Evolutionary conservation across 2,113 vertebrate genomes (phyloP).

Genomic region (Eubucco bourcierii): DNA sequence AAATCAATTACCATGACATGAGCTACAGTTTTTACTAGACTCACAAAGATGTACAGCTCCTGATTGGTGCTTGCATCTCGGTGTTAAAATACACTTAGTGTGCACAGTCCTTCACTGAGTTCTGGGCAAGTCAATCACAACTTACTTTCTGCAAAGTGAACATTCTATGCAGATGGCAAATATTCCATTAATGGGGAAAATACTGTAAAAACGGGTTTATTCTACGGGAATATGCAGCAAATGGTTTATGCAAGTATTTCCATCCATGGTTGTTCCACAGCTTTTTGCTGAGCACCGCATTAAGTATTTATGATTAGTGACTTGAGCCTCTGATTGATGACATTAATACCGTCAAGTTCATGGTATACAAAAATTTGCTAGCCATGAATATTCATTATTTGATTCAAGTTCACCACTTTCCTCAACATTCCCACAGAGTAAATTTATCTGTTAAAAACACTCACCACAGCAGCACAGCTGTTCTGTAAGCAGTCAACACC

Average conservation of each 20-base stretch:
- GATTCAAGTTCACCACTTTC: background rate
- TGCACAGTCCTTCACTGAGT: background rate
- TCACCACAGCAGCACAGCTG: background rate
- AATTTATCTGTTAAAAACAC: slow-evolving; percentile 13
- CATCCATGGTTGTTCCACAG: background rate
- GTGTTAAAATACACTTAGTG: background rate
- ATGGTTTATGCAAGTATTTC: slow-evolving; percentile 2
- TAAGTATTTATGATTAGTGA: background rate
- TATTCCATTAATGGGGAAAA: background rate
- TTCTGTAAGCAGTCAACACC: background rate
- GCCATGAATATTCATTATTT: background rate
- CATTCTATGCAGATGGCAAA: background rate
- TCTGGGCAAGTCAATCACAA: background rate
- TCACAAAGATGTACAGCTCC: background rate
- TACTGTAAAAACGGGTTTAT: background rate
- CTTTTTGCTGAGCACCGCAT: background rate
- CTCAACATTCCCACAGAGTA: background rate
- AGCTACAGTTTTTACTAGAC: background rate
- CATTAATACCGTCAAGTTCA: background rate
- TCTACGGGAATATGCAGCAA: background rate
- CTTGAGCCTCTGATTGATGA: background rate
- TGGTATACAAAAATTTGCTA: background rate
- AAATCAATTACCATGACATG: background rate
- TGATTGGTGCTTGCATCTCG: background rate
- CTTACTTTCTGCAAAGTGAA: background rate